Percentiles rank a stretch among this genome's conserved stretches.
Conservation (phyloP, 2,113 vertebrate species). For the Stomatorhinus ivindoensis region DNA sequence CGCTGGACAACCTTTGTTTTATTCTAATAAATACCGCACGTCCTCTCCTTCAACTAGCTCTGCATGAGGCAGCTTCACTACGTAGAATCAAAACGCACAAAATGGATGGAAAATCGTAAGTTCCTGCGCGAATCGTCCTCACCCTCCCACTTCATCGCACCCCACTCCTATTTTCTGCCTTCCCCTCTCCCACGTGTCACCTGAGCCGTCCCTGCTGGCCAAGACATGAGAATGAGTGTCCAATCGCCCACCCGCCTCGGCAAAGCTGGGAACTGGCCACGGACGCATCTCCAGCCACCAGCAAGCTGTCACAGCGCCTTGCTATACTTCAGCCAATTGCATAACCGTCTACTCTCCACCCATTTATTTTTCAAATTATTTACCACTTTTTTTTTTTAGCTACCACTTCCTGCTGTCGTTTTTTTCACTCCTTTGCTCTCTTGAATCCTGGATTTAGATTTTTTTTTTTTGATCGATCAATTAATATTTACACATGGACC, state of each 20-base stretch:
- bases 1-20: neutral
- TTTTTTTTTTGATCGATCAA: neutral
- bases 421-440: neutral
- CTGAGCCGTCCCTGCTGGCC: neutral
- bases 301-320: neutral
- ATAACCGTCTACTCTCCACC: neutral
- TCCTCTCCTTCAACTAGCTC: neutral
- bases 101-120: neutral
- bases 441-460: neutral
- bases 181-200: conserved; percentile 9
- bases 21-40: neutral
- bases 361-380: neutral
- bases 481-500: neutral
- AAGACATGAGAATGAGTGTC: neutral
- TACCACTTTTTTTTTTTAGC: neutral
- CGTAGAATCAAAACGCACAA: neutral
- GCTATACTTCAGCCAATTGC: neutral
- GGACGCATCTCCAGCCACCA: neutral
- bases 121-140: neutral
- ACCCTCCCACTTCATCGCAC: neutral
- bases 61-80: neutral
- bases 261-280: neutral
- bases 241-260: neutral
- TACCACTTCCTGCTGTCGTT: neutral
- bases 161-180: neutral